Percentiles rank a stretch among this genome's conserved stretches.
These are phyloP conservation scores for Hippopotamus amphibius DNA, from an alignment of 2,113 vertebrate species.

Conservation along the genomic window DNA sequence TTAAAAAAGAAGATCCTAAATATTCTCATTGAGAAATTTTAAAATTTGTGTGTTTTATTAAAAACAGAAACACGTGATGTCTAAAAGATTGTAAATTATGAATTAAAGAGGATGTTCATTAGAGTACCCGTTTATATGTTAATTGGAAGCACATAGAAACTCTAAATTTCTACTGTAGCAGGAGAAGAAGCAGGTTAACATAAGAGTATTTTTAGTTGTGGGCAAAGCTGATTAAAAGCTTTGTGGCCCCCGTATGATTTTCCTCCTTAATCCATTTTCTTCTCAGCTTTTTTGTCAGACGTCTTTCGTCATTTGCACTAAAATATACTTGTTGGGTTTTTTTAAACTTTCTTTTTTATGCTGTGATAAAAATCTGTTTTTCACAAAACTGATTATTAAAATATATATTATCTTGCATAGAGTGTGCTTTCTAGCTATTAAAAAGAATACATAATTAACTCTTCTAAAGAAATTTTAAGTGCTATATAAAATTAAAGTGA, in stretches of 20 bases:
- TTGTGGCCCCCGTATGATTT: not conserved
- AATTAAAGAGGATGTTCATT: not conserved
- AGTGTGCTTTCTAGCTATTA: constrained; percentile 14
- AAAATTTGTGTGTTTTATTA: constrained; percentile 16
- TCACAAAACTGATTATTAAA: not conserved
- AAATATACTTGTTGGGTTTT: not conserved
- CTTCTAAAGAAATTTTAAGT: not conserved
- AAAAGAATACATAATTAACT: constrained; percentile 14
- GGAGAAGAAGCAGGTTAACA: not conserved
- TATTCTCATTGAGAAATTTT: not conserved
- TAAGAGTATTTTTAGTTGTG: constrained; percentile 18
- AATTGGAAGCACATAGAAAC: not conserved
- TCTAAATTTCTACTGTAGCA: constrained; percentile 12
- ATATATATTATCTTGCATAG: not conserved
- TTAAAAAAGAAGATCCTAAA: not conserved
- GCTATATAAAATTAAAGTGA: not conserved
- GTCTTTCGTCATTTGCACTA: constrained; percentile 18
- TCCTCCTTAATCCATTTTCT: not conserved
- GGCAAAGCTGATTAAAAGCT: constrained; percentile 2
- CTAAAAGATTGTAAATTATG: not conserved
- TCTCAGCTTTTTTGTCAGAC: constrained; percentile 23
- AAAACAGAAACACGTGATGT: not conserved
- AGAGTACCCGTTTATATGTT: not conserved
- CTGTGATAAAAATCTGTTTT: constrained; percentile 43
- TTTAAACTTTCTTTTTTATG: not conserved